Percentiles rank a stretch among this genome's conserved stretches.
These are phyloP conservation scores for Cardinalis cardinalis DNA, from an alignment of 2,113 vertebrate genomes.

Conservation along the genomic window DNA sequence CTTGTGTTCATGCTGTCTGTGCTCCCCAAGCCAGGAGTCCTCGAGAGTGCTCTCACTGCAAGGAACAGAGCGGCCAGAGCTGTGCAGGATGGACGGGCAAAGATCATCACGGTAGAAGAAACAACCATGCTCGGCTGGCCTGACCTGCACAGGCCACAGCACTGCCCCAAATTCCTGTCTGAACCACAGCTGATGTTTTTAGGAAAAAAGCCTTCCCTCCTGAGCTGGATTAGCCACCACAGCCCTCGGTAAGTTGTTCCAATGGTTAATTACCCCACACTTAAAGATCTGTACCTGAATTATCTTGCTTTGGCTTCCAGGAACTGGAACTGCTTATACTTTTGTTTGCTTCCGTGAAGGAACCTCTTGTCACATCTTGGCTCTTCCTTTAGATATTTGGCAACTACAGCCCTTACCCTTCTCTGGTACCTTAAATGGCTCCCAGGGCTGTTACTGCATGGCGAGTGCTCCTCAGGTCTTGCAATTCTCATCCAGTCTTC, in stretches of 20 bases:
- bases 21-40: neutral
- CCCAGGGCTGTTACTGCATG: neutral
- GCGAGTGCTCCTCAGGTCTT: neutral
- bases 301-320: neutral
- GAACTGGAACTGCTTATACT: neutral
- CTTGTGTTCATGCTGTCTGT: fast-evolving
- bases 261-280: neutral
- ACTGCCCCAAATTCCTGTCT: neutral
- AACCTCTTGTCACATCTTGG: neutral
- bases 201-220: neutral
- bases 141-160: neutral
- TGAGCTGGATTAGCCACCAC: neutral
- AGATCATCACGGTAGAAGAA: neutral
- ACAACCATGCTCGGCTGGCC: fast-evolving
- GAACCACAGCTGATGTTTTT: neutral
- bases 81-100: fast-evolving
- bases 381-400: neutral
- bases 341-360: neutral
- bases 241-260: slow-evolving; percentile 18
- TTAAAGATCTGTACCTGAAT: neutral
- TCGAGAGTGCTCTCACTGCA: neutral
- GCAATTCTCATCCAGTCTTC: neutral
- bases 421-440: neutral
- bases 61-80: neutral
- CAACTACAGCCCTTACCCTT: neutral